A percentile compares a stretch with the other conserved stretches of the same genome.
Conservation (phyloP, 2,113 vertebrate genomes). For the Rhea americana region DNA sequence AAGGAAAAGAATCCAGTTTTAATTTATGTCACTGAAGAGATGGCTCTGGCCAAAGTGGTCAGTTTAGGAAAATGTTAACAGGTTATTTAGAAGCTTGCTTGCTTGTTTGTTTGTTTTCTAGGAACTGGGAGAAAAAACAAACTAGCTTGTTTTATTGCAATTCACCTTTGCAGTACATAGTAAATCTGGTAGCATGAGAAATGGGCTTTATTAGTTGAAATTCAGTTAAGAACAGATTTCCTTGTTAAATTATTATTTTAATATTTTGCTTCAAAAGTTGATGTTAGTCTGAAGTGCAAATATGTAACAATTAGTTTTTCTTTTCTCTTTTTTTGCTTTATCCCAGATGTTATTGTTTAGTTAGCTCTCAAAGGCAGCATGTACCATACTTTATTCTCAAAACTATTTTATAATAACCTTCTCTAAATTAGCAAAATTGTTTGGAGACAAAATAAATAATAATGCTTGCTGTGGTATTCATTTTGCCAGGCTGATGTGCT, state of each 20-base stretch:
- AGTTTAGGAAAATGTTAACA: background rate
- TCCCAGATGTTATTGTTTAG: background rate
- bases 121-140: background rate
- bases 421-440: background rate
- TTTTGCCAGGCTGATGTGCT: background rate
- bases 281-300: background rate
- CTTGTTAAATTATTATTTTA: background rate
- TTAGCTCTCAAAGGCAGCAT: background rate
- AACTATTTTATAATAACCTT: background rate
- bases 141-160: background rate
- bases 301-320: background rate
- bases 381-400: background rate
- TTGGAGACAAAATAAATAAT: background rate
- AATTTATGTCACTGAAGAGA: background rate
- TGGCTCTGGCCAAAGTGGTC: background rate
- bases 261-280: background rate
- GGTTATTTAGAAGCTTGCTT: background rate
- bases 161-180: background rate
- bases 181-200: background rate
- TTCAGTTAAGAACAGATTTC: background rate
- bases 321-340: accelerated
- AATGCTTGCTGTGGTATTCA: background rate
- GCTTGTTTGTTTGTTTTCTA: background rate
- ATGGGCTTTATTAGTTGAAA: background rate
- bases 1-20: background rate